Conservation (phyloP, 1,140 invertebrate genomes). For the Drosophila ficusphila region DNA sequence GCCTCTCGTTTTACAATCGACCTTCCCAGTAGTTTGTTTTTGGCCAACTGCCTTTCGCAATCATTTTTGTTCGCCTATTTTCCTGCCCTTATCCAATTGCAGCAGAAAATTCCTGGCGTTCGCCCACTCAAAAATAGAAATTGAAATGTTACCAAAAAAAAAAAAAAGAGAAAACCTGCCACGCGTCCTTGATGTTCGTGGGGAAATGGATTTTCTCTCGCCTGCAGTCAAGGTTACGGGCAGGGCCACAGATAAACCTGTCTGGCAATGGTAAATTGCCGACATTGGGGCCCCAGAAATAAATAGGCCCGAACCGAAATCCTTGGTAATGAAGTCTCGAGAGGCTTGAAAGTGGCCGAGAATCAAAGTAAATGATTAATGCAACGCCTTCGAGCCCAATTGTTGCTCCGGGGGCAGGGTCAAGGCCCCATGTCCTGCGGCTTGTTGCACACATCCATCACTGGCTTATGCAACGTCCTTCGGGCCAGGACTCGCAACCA, state of each 20-base stretch:
- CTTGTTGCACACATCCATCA: slow-evolving; percentile 66
- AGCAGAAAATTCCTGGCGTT: neutral
- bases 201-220: slow-evolving; percentile 44
- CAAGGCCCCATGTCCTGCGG: slow-evolving; percentile 45
- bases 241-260: slow-evolving; percentile 36
- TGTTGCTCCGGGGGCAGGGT: slow-evolving; percentile 46
- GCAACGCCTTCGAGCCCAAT: slow-evolving; percentile 24
- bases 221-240: slow-evolving; percentile 39
- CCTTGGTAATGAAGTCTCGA: slow-evolving; percentile 15
- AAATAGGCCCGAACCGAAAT: neutral
- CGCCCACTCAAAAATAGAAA: slow-evolving; percentile 36
- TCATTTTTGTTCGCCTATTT: slow-evolving; percentile 20
- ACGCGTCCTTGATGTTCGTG: slow-evolving; percentile 22
- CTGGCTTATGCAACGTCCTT: slow-evolving; percentile 73
- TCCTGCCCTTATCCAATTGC: slow-evolving; percentile 31
- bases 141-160: slow-evolving; percentile 27
- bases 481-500: slow-evolving; percentile 32
- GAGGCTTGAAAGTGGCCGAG: slow-evolving; percentile 2
- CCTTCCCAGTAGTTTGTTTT: slow-evolving; percentile 12
- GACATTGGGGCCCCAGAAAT: neutral
- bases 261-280: slow-evolving; percentile 7
- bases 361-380: slow-evolving; percentile 36
- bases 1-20: slow-evolving; percentile 22
- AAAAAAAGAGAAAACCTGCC: neutral
- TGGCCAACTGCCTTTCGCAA: slow-evolving; percentile 8